phyloP scores from a whole-genome alignment of 2,113 vertebrate genomes.

The Oncorhynchus clarkii region DNA sequence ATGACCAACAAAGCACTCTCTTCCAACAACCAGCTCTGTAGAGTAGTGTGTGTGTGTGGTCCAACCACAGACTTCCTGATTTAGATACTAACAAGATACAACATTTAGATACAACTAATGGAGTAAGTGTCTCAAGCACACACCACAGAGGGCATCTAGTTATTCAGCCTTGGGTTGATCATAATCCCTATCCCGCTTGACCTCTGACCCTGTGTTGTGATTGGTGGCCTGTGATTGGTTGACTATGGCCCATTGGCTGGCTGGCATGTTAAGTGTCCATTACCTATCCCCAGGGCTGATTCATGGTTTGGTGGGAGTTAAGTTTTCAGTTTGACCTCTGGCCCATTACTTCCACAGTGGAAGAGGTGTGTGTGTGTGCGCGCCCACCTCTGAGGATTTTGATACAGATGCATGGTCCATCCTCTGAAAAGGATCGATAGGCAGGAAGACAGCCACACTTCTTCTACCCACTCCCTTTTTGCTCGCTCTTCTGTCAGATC shows the following conservation, averaged over 20 bases:
- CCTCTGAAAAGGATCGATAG: not conserved
- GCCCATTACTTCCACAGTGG: too few species aligned
- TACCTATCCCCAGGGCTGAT: conserved; percentile 44
- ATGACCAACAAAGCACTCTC: conserved; percentile 17
- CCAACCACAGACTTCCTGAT: conserved; percentile 1
- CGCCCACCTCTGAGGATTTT: not conserved
- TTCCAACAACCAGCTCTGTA: not conserved
- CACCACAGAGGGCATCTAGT: too few species aligned
- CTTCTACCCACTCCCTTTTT: conserved; percentile 9
- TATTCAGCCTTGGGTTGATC: too few species aligned
- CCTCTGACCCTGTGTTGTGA: conserved; percentile 53
- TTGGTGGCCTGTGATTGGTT: conserved; percentile 51
- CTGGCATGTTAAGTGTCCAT: conserved; percentile 64
- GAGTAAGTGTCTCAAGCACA: too few species aligned
- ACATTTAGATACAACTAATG: too few species aligned
- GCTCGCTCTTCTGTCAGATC: conserved; percentile 3
- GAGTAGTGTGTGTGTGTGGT: conserved; percentile 30
- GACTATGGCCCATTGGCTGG: conserved; percentile 55
- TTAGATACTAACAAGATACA: not conserved
- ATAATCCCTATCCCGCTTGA: conserved; percentile 37
- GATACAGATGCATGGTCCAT: conserved; percentile 25
- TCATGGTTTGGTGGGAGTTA: conserved; percentile 46
- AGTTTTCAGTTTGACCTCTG: conserved; percentile 59
- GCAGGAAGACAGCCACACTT: not conserved
- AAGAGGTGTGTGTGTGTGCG: conserved; percentile 2